phyloP scores from a whole-genome alignment of 2,888 invertebrate species.

The Cryptus armator region DNA sequence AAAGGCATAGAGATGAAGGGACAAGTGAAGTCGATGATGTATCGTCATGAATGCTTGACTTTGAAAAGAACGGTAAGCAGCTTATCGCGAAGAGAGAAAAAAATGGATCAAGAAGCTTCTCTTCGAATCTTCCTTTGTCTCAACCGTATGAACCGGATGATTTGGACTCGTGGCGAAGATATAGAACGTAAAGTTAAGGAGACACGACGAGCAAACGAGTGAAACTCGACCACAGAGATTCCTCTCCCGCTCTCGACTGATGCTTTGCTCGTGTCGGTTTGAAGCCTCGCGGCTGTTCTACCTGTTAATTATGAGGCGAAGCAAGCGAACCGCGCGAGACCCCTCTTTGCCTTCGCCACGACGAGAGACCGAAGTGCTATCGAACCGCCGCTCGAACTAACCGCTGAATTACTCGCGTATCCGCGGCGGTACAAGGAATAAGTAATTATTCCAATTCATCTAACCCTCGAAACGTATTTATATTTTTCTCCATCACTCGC shows the following conservation, averaged over 20 bases:
- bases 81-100: constrained; percentile 27
- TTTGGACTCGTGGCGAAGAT: constrained; percentile 14
- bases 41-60: background rate
- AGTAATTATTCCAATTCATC: constrained; percentile 35
- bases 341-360: constrained; percentile 1
- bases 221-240: constrained; percentile 21
- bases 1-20: background rate
- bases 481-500: too few species aligned
- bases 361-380: constrained; percentile 21
- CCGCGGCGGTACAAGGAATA: constrained; percentile 12
- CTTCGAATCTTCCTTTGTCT: constrained; percentile 44
- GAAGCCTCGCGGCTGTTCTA: constrained; percentile 25
- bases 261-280: constrained; percentile 14
- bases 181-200: constrained; percentile 17
- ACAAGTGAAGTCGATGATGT: constrained; percentile 4
- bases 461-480: background rate
- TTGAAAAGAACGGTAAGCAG: constrained; percentile 27
- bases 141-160: constrained; percentile 10
- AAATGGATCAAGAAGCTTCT: constrained; percentile 48
- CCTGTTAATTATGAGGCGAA: constrained; percentile 44
- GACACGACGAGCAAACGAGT: constrained; percentile 27
- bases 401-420: constrained; percentile 36
- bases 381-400: constrained; percentile 41
- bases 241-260: background rate
- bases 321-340: constrained; percentile 45